Evolutionary conservation across 1,140 invertebrate species (phyloP), one percentile per base, ranked within the genome.

Genomic region (Bombus waltoni): DNA sequence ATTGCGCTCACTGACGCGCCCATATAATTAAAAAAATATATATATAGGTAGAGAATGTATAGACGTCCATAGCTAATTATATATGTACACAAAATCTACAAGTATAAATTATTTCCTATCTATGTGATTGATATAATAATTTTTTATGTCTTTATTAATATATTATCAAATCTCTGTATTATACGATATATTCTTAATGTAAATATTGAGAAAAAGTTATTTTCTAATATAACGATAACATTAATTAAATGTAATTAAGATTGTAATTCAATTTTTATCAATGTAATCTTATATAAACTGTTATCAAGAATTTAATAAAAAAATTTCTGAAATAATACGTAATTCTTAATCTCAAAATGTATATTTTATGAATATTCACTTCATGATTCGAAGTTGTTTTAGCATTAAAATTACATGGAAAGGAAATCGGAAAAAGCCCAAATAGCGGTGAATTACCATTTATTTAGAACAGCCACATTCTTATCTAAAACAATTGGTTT

Each of bases 381-480:
- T 38, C 10, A 22, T 10, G 1, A 44, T 68, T 47, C 2, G 28
- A 47, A 22, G 28, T 15, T 38, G 22, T 32, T 38, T 42, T 22
- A 5, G 15, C n/a, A 25, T 22, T 18, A 62, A 74, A 25, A 35
- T 59, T 73, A 53, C n/a, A 79, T 73, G 47, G 15, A 66, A 73
- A 47, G 66, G 42, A 75, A n/a, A 57, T 10, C 83, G 13, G 28
- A 47, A 77, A 65, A 47, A 80, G 40, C n/a, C 71, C 9, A 25
- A 75, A 32, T 68, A 81, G 42, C 70, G 84, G 84, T 85, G 84
- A 81, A 85, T 85, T 85, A 85, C 84, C 84, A 85, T 94, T 93
- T 93, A 94, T 93, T 92, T 94, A 94, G 89, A 93, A 94, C 92
- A 95, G 93, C 93, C 93, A 94, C 94, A 95, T 93, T 92, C 92